Base-by-base conservation (phyloP, 1,140 invertebrate species). In the Caenorhabditis remanei region DNA sequence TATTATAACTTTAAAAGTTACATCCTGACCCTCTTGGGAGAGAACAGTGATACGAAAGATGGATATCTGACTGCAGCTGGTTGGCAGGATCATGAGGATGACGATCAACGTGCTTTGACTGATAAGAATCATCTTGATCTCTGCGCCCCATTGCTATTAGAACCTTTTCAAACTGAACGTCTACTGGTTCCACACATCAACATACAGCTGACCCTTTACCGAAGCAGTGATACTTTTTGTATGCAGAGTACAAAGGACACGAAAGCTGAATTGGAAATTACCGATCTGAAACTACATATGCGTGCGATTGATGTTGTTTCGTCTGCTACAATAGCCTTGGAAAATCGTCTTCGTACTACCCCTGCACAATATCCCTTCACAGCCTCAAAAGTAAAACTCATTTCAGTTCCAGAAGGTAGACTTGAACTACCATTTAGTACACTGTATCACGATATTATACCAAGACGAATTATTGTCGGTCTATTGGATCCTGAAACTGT, bases 401-500 rank as follows among this genome's bases (percentile, higher is more conserved):
- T 83, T 32, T 14, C 48, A 40, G 32, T 83, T 24, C 79, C 79
- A 11, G 79, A 55, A 21, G 79, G 79, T 19, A 48, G 79, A 40
- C 55, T 55, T 50, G 79, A 83, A 40, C 21, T 83, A 21, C 79
- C 79, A 3, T 83, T 83, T 43, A 53, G 5, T 32, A 83, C 79
- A 7, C 8, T 83, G 53, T 83, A 53, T 53, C 46, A 48, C n/a
- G 79, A 83, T 40, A 83, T 83, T 53, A 83, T 83, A 55, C 79
- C 79, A 21, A 48, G 79, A 55, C 5, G 79, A n/a, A n/a, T 83
- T 4, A 83, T 83, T 46, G 21, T 83, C 4, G 79, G 79, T 14
- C 24, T 50, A 4, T 6, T 83, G 7, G 32, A 16, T n/a, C 16
- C 19, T 5, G 16, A 48, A 5, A 11, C 16, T n/a, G 16, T 3